These are phyloP conservation scores for Phania funesta DNA, from an alignment of 2,888 invertebrate species.

Conservation along the genomic window DNA sequence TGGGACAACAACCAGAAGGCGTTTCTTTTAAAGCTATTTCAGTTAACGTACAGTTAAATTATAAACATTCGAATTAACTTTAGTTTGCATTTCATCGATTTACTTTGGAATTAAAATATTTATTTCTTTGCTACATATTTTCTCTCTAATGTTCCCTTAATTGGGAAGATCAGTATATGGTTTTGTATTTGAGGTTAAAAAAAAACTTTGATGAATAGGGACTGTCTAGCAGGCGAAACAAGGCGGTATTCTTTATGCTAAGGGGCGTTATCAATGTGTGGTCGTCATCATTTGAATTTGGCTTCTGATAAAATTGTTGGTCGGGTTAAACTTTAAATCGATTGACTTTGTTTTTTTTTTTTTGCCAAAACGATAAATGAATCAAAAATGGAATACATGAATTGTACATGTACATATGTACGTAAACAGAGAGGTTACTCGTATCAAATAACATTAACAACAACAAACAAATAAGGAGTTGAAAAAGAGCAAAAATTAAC, in stretches of 20 bases:
- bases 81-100: neutral
- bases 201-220: constrained; percentile 27
- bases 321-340: constrained; percentile 43
- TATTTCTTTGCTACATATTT: constrained; percentile 7
- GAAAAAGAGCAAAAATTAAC: neutral
- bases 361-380: constrained; percentile 32
- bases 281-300: constrained; percentile 41
- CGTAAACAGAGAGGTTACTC: constrained; percentile 9
- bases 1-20: too few species aligned
- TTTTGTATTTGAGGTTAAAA: constrained; percentile 39
- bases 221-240: constrained; percentile 5
- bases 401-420: neutral
- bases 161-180: constrained; percentile 35
- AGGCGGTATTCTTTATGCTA: constrained; percentile 47
- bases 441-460: constrained; percentile 56
- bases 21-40: too few species aligned
- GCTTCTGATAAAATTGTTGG: constrained; percentile 9
- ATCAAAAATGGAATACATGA: constrained; percentile 42
- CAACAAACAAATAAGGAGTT: constrained; percentile 25
- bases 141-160: neutral
- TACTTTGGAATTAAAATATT: neutral
- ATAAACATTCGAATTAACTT: too few species aligned
- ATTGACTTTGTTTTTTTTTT: constrained; percentile 17
- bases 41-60: too few species aligned
- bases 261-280: constrained; percentile 60